phyloP scores from a whole-genome alignment of 2,113 vertebrate genomes.

The Cyrtonyx montezumae region DNA sequence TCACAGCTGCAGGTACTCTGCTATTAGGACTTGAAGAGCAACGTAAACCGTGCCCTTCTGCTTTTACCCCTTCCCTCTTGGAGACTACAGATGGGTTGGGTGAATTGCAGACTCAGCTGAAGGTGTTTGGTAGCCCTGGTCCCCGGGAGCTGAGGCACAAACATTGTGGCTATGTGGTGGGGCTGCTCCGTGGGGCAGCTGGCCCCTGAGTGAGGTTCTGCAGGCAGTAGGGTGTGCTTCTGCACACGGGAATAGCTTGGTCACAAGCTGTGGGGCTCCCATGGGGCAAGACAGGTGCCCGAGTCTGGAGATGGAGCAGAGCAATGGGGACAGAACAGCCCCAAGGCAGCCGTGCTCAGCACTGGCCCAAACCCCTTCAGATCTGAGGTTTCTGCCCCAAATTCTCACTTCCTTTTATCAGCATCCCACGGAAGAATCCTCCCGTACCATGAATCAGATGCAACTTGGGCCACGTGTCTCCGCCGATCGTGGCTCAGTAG shows the following conservation, averaged over 20 bases:
- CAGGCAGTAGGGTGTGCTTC: neutral
- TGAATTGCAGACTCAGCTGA: neutral
- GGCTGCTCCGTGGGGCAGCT: accelerated
- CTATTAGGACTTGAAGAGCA: neutral
- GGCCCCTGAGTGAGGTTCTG: neutral
- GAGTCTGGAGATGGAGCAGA: neutral
- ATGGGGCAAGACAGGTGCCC: neutral
- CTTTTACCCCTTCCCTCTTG: neutral
- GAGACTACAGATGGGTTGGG: neutral
- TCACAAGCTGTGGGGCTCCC: neutral
- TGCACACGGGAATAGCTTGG: neutral
- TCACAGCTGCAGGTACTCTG: neutral
- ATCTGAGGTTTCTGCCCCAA: neutral
- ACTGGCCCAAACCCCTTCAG: neutral
- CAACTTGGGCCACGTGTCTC: neutral
- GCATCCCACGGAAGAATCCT: neutral
- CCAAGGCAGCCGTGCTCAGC: neutral
- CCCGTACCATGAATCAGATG: neutral
- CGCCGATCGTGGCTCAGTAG: accelerated
- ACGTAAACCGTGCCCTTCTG: neutral
- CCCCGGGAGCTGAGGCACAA: neutral
- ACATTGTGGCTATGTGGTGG: accelerated
- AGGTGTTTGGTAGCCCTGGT: neutral
- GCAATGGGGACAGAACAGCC: neutral
- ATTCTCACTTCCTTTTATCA: neutral